Base-by-base conservation (phyloP, 2,888 invertebrate species). In the Tethea ocularis region DNA sequence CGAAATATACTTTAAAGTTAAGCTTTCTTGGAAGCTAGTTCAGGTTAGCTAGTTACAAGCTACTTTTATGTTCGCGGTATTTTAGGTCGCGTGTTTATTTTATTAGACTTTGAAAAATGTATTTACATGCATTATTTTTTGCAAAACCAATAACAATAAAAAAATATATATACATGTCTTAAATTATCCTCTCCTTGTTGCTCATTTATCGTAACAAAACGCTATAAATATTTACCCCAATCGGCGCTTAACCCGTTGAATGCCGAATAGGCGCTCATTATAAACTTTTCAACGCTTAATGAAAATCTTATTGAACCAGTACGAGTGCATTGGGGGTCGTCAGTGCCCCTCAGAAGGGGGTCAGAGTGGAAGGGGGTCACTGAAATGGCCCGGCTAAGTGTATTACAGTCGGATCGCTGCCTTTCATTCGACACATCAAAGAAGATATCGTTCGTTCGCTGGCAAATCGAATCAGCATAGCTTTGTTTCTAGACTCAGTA, bases 341-440 rank as follows among this genome's bases (percentile, higher is more conserved):
- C 26, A 33, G 60, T 54, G 24, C 46, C 33, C 33, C 33, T 29
- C 33, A n/a, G 56, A 52, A 54, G 55, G 58, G 61, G 66, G 67
- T 52, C 60, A 61, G 56, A 58, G 72, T 70, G 59, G 62, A 68
- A 63, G 66, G 68, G 77, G 81, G 82, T 74, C 77, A 72, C 74
- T 82, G 89, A 89, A 91, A 91, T 89, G 89, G 89, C 84, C 88
- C 88, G 81, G 87, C 89, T 92, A 92, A 92, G 87, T 92, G 89
- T 91, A 91, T 93, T 92, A 93, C 89, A 85, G 85, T 76, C 84
- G 90, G 91, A 91, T 91, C 91, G 89, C 84, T 92, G 90, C 91
- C 90, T 91, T 90, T 91, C 92, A 91, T 92, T 92, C 89, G 91
- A 90, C 89, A 91, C 92, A 92, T 93, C 92, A 92, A 92, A 92